These are phyloP conservation scores for Parascotia fuliginaria DNA, from an alignment of 2,888 invertebrate genomes.

Conservation along the genomic window DNA sequence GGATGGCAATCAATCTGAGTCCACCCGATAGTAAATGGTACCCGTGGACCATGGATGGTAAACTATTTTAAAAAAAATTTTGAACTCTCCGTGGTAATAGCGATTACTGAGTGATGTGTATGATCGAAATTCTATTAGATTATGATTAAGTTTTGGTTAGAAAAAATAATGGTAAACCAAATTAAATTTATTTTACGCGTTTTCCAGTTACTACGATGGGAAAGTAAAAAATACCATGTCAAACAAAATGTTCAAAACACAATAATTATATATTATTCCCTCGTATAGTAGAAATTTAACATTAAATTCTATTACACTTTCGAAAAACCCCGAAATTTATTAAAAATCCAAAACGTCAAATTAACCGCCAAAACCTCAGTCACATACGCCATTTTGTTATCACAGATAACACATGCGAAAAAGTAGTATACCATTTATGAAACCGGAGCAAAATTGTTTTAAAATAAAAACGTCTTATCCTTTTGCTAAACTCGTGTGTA, in stretches of 20 bases:
- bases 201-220: background rate
- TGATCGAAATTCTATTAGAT: too few species aligned
- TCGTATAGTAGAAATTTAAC: conserved; percentile 54
- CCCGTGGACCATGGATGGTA: too few species aligned
- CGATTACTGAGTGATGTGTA: too few species aligned
- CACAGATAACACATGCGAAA: conserved; percentile 24
- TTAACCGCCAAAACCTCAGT: background rate
- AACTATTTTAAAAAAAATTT: too few species aligned
- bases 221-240: background rate
- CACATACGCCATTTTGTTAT: conserved; percentile 48
- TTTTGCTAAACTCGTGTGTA: conserved; percentile 31
- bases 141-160: too few species aligned
- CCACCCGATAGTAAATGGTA: too few species aligned
- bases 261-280: conserved; percentile 49
- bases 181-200: too few species aligned
- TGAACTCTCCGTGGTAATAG: too few species aligned
- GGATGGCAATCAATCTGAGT: too few species aligned
- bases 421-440: conserved; percentile 71
- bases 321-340: conserved; percentile 36
- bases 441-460: conserved; percentile 54
- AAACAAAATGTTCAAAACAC: conserved; percentile 13
- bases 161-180: too few species aligned
- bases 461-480: conserved; percentile 53
- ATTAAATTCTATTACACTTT: conserved; percentile 53
- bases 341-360: conserved; percentile 22